These are phyloP conservation scores for Gibbula magus DNA, from an alignment of 2,888 invertebrate genomes.

Conservation along the genomic window DNA sequence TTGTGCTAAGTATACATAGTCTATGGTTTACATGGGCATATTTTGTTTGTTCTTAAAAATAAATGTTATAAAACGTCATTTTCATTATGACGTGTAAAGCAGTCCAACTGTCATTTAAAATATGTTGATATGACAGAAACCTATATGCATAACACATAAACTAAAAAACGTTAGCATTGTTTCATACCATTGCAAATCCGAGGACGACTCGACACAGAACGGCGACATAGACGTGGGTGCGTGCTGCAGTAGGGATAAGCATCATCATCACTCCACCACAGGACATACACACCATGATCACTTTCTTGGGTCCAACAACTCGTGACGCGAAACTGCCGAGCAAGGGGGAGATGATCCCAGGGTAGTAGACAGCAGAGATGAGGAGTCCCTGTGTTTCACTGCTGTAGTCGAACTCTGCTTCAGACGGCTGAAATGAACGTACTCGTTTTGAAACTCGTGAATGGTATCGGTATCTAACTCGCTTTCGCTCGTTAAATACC, in stretches of 20 bases:
- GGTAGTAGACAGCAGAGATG: background rate
- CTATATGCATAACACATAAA: too few relatives aligned
- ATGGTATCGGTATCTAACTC: too few relatives aligned
- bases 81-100: too few relatives aligned
- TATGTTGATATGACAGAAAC: too few relatives aligned
- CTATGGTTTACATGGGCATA: too few relatives aligned
- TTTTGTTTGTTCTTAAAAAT: too few relatives aligned
- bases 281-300: background rate
- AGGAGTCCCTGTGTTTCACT: background rate
- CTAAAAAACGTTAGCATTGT: too few relatives aligned
- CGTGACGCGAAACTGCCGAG: background rate
- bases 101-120: too few relatives aligned
- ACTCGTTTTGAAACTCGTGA: too few relatives aligned
- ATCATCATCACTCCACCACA: background rate
- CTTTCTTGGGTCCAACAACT: background rate
- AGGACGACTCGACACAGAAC: background rate
- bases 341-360: background rate
- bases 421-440: background rate
- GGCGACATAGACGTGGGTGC: background rate
- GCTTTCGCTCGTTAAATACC: too few relatives aligned
- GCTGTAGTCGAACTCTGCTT: background rate
- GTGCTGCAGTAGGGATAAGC: background rate
- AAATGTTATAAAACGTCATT: too few relatives aligned
- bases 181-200: background rate
- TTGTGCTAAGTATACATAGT: too few relatives aligned